Evolutionary conservation across 2,888 invertebrate genomes (phyloP).

Genomic region (Oscheius sp.): DNA sequence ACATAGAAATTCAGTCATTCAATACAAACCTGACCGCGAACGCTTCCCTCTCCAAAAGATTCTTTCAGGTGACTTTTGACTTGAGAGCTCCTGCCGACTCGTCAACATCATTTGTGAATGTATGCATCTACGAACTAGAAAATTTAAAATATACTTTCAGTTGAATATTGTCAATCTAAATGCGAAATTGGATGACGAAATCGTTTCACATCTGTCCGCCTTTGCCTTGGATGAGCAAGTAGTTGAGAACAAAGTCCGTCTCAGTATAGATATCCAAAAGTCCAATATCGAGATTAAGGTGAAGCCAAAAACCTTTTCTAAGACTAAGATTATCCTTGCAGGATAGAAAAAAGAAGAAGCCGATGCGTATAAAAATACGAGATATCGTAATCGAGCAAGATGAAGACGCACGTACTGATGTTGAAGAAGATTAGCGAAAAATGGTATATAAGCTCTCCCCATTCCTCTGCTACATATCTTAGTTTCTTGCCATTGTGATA

Average conservation of each 20-base stretch:
- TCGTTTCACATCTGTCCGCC: slow-evolving; percentile 56
- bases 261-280: slow-evolving; percentile 46
- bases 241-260: slow-evolving; percentile 46
- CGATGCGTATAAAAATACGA: slow-evolving; percentile 47
- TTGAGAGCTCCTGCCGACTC: slow-evolving; percentile 25
- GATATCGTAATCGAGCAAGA: slow-evolving; percentile 50
- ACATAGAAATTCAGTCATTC: too few relatives aligned
- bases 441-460: background rate
- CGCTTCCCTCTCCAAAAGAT: too few relatives aligned
- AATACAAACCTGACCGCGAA: background rate
- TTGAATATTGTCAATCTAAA: slow-evolving; percentile 37
- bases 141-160: slow-evolving; percentile 33
- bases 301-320: background rate
- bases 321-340: slow-evolving; percentile 12
- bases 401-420: slow-evolving; percentile 39
- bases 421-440: slow-evolving; percentile 10
- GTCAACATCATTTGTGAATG: slow-evolving; percentile 27
- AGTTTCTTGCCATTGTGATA: slow-evolving; percentile 16
- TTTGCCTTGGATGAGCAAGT: slow-evolving; percentile 54
- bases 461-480: background rate
- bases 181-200: slow-evolving; percentile 52
- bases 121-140: too few relatives aligned
- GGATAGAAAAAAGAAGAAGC: slow-evolving; percentile 55
- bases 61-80: slow-evolving; percentile 29
- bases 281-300: slow-evolving; percentile 56